These are phyloP conservation scores for Cephus spinipes DNA, from an alignment of 2,888 invertebrate genomes.

Conservation along the genomic window DNA sequence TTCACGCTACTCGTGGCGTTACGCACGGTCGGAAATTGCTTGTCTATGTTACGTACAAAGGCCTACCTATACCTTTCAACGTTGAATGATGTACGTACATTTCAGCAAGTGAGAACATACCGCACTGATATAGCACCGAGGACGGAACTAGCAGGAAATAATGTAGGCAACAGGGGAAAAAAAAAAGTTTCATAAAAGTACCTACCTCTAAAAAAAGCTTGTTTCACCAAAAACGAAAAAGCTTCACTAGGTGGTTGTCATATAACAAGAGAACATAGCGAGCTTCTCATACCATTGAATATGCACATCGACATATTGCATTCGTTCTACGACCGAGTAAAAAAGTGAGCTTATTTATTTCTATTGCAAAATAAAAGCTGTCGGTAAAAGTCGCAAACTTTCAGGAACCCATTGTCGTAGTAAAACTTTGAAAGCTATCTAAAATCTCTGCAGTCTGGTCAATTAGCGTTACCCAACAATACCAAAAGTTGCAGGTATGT, in stretches of 20 bases:
- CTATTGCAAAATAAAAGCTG: no score
- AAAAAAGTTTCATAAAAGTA: not conserved
- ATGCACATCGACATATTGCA: no score
- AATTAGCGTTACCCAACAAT: no score
- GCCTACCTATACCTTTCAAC: not conserved
- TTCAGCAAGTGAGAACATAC: not conserved
- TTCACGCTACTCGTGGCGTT: not conserved
- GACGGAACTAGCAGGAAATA: not conserved
- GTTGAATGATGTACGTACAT: not conserved
- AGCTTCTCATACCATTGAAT: not conserved
- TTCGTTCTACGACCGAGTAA: no score
- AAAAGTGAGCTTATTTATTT: no score
- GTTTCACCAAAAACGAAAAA: not conserved
- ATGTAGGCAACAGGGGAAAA: not conserved
- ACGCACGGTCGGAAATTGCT: not conserved
- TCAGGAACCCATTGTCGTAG: no score
- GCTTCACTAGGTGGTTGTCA: not conserved
- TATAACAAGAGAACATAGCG: not conserved
- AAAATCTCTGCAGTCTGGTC: no score
- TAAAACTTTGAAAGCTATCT: no score
- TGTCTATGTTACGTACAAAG: not conserved
- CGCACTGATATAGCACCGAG: not conserved
- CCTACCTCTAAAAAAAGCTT: not conserved
- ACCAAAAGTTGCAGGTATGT: no score
- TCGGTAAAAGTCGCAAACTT: no score